Evolutionary conservation across 2,797 vertebrate genomes (phyloP).

Genomic region (Leontopithecus rosalia): DNA sequence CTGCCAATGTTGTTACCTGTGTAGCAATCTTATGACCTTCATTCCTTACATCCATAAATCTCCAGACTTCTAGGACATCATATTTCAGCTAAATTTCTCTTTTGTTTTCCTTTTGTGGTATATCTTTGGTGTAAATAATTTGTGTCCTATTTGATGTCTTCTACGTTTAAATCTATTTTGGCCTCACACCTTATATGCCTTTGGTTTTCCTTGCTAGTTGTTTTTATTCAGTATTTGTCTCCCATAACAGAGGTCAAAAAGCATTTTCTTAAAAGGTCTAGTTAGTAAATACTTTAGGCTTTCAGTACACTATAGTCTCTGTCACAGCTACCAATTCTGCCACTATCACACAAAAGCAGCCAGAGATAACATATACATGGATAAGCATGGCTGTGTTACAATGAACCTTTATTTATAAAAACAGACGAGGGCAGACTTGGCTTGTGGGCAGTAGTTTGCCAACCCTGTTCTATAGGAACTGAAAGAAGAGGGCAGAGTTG

Average conservation of each 20-base stretch:
- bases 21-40: neutral
- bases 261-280: neutral
- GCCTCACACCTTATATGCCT: neutral
- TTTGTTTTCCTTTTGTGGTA: neutral
- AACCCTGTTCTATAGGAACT: neutral
- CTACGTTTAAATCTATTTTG: neutral
- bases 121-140: neutral
- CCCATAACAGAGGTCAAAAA: neutral
- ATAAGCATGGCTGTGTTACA: neutral
- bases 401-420: neutral
- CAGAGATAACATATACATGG: neutral
- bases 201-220: neutral
- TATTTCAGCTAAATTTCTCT: neutral
- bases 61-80: neutral
- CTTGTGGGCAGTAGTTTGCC: neutral
- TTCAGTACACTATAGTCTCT: neutral
- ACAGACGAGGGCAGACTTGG: accelerated
- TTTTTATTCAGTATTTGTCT: neutral
- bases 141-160: neutral
- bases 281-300: constrained; percentile 1
- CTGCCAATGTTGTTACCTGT: neutral
- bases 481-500: neutral
- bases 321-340: neutral
- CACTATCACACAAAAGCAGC: neutral
- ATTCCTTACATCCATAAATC: neutral